Percentiles rank a stretch among this genome's conserved stretches.
These are phyloP conservation scores for Xenops minutus DNA, from an alignment of 2,797 vertebrate genomes.

Conservation along the genomic window DNA sequence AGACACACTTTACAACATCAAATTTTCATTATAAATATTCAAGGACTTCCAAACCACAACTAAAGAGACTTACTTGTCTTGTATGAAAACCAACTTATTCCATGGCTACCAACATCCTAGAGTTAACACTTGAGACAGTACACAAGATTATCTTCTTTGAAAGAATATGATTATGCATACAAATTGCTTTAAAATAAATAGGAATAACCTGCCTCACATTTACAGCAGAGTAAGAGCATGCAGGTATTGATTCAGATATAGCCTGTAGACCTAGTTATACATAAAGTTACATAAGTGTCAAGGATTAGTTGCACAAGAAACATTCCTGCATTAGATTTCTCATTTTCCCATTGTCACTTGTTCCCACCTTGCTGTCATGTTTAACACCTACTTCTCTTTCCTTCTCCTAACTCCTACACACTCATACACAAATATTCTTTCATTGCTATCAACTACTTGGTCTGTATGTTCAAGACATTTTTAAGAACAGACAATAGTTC, in stretches of 20 bases:
- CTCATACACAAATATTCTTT: conserved; percentile 5
- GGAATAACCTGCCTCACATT: not conserved
- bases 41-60: not conserved
- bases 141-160: not conserved
- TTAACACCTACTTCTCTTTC: conserved; percentile 38
- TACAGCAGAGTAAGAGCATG: not conserved
- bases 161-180: not conserved
- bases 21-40: not conserved
- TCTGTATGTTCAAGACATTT: conserved; percentile 4
- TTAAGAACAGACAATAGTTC: not conserved
- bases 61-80: not conserved
- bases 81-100: not conserved
- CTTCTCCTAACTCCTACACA: conserved; percentile 28
- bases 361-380: conserved; percentile 31
- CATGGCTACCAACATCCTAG: not conserved
- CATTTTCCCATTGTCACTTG: conserved; percentile 23
- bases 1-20: not conserved
- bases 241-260: not conserved
- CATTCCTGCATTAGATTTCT: not conserved
- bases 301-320: not conserved
- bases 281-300: not conserved
- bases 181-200: not conserved
- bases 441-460: not conserved
- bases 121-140: not conserved
- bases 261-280: not conserved